A percentile compares a stretch with the other conserved stretches of the same genome.
phyloP scores from a whole-genome alignment of 2,113 vertebrate genomes.

The Vulpes vulpes region DNA sequence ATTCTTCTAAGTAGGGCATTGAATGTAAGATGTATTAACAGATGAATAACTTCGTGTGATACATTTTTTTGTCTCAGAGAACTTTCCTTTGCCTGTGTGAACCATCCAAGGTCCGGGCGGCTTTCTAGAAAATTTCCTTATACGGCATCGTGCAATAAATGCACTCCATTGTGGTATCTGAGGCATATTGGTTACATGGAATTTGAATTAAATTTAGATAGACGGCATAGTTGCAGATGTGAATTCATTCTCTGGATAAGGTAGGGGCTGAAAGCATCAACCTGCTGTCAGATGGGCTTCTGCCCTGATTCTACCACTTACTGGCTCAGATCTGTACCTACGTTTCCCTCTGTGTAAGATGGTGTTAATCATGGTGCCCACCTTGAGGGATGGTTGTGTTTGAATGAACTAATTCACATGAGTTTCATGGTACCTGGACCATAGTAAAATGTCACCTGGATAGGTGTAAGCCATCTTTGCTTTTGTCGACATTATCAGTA shows the following conservation, averaged over 20 bases:
- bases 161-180: not conserved
- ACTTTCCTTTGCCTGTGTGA: not conserved
- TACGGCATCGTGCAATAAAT: not conserved
- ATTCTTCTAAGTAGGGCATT: not conserved
- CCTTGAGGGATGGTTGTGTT: not conserved
- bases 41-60: not conserved
- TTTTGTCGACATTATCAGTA: not conserved
- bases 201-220: not conserved
- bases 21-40: not conserved
- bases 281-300: not conserved
- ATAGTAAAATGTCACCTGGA: fast-evolving
- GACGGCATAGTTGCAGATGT: not conserved
- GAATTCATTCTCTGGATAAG: not conserved
- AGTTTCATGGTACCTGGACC: not conserved
- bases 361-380: not conserved
- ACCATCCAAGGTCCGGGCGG: not conserved
- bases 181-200: not conserved
- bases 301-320: not conserved
- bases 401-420: not conserved
- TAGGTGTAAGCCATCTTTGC: fast-evolving
- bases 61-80: not conserved
- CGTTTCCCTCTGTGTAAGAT: not conserved
- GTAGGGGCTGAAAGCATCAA: not conserved
- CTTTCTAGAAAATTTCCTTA: not conserved
- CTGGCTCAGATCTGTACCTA: not conserved